Evolutionary conservation across 1,140 invertebrate species (phyloP).

Genomic region (Frieseomelitta varia): DNA sequence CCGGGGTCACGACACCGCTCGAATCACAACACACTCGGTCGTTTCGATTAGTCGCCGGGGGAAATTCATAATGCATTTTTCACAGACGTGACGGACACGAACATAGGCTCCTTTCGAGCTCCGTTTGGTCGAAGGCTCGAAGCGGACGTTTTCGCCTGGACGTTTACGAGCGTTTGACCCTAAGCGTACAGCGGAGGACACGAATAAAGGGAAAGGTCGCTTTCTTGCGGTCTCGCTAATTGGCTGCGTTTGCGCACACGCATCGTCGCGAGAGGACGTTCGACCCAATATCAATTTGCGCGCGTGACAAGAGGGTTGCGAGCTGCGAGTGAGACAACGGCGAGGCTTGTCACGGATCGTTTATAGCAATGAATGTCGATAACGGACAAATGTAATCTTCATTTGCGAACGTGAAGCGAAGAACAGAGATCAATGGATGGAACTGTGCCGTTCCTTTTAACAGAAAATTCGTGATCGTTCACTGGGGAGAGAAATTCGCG

Average conservation of each 20-base stretch:
- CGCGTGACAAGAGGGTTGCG: conserved; percentile 45
- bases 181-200: conserved; percentile 61
- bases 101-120: conserved; percentile 36
- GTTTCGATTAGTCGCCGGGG: conserved; percentile 64
- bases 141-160: conserved; percentile 50
- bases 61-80: conserved; percentile 73
- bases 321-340: background rate
- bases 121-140: conserved; percentile 17
- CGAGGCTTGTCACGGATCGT: background rate
- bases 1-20: conserved; percentile 60
- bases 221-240: conserved; percentile 65
- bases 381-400: background rate
- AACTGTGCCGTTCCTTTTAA: too few relatives aligned
- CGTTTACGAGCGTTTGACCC: conserved; percentile 73
- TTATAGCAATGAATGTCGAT: background rate
- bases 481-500: too few relatives aligned
- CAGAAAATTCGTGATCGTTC: background rate
- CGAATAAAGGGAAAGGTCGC: conserved; percentile 61
- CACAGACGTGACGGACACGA: conserved; percentile 33
- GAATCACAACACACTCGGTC: conserved; percentile 8
- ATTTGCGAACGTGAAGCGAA: background rate
- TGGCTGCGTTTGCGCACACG: conserved; percentile 62
- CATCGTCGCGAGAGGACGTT: conserved; percentile 60
- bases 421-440: background rate
- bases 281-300: conserved; percentile 58